Evolutionary conservation across 2,888 invertebrate species (phyloP), one percentile per base, ranked within the genome.

Genomic region (Lutraria lutraria): DNA sequence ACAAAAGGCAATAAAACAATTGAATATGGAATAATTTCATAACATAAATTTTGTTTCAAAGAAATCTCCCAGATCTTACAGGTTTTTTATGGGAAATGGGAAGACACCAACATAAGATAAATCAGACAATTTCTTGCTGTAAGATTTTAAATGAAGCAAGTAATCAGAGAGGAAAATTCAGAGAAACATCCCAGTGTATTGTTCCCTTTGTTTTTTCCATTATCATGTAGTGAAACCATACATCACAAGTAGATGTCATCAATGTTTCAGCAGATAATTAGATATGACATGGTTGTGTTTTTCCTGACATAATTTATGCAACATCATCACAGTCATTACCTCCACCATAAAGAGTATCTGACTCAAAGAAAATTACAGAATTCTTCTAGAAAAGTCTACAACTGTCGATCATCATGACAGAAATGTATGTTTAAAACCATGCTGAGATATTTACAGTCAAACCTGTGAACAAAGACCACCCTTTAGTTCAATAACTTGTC

Each of bases 291-390:
- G n/a, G 68, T 72, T 72, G 72, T 84, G 53, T 25, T 84, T 25
- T 72, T 52, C 72, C 29, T 72, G 84, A 29, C 53, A 84, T 76
- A 72, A 84, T 76, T 84, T 84, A 76, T 84, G 84, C 72, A n/a
- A n/a, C n/a, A 8, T 68, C 63, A 25, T 68, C 63, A 68, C 25
- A 25, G 25, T 68, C 12, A 25, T 68, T 68, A 68, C 63, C 63
- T 68, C 63, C 63, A 6, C 12, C 25, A 6, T 68, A 4, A 10
- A 12, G 8, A n/a, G n/a, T 21, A 19, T n/a, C 63, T 63, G 63
- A 63, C 10, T 68, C 12, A 25, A 25, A 21, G 21, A 68, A 68
- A 3, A 25, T 0, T 68, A n/a, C 4, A 8, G 13, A 25, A 21
- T 25, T 68, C 25, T 68, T 68, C 63, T 8, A 25, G 63, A 68